Base-by-base conservation (phyloP, 2,113 vertebrate species). In the Halcyon malimbica region DNA sequence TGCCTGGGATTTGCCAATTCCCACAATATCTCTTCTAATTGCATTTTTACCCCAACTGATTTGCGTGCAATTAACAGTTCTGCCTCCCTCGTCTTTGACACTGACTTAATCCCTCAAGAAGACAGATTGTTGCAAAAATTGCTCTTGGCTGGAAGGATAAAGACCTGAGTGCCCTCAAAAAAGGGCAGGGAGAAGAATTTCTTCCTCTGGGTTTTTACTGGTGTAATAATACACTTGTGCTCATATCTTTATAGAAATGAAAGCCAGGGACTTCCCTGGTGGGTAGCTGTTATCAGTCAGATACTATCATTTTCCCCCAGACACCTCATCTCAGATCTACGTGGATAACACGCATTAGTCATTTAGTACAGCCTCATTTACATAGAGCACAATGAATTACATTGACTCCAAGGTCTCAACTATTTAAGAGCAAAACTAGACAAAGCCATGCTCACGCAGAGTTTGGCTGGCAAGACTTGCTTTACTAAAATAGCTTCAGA, bases 51-150 rank as follows among this genome's bases (percentile, higher is more conserved):
- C 82, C 71, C 82, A 68, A 25, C 75, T 70, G 92, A 93, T 96
- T 89, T 88, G 31, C 71, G 69, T 70, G 71, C 90, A 97, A 96
- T 97, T 89, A 94, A 87, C 84, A 94, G 64, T 77, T 87, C 83
- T 92, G 64, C 78, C 81, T 96, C n/a, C 74, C 41, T 21, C 83
- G n/a, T 60, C 71, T 96, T 90, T 83, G 51, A 83, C 56, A 79
- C 53, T n/a, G 64, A 83, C 54, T 94, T 87, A 95, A 87, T 89
- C 71, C 70, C 87, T 89, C 74, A 67, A 73, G 91, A 85, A 90
- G 85, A 96, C 42, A 86, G 83, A 96, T 54, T 88, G 75, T 7
- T 76, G 67, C 53, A 82, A 90, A 93, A 92, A 93, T 93, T 92
- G 79, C 42, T 91, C 56, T 46, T 91, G 68, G 91, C 90, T 96